phyloP scores from a whole-genome alignment of 1,140 invertebrate genomes.

The Anoplolepis gracilipes region DNA sequence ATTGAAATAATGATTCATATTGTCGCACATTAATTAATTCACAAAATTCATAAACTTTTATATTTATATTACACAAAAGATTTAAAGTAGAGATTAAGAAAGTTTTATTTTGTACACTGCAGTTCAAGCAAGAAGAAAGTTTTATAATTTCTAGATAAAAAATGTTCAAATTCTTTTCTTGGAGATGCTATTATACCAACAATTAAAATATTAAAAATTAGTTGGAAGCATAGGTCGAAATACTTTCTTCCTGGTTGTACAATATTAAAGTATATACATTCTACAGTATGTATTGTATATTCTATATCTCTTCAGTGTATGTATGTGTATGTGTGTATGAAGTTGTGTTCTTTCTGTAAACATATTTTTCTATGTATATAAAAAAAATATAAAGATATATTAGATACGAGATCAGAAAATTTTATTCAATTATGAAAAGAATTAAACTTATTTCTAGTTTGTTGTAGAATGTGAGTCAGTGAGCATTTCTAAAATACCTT shows the following conservation, averaged over 20 bases:
- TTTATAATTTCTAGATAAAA: constrained; percentile 6
- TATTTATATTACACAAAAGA: constrained; percentile 7
- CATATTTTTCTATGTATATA: not conserved
- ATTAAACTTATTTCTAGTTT: not conserved
- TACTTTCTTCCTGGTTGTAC: not conserved
- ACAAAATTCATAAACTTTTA: not conserved
- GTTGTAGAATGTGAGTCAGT: not conserved
- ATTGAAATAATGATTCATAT: constrained; percentile 11
- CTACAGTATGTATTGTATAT: not conserved
- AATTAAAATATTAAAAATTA: not conserved
- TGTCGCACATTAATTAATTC: not conserved
- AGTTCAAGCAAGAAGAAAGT: not conserved
- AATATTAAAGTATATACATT: not conserved
- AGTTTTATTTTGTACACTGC: not conserved
- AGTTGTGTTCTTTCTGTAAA: not conserved
- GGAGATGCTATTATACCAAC: not conserved
- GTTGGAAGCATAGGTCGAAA: not conserved
- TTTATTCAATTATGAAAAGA: constrained; percentile 10
- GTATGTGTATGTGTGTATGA: not conserved
- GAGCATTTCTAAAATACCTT: not conserved
- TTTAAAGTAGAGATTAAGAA: constrained; percentile 7
- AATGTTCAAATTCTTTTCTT: not conserved
- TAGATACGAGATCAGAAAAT: not conserved
- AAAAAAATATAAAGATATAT: not conserved
- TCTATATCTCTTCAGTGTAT: not conserved